phyloP scores from a whole-genome alignment of 1,140 invertebrate genomes.

The Ceratoteleas bidentatus region DNA sequence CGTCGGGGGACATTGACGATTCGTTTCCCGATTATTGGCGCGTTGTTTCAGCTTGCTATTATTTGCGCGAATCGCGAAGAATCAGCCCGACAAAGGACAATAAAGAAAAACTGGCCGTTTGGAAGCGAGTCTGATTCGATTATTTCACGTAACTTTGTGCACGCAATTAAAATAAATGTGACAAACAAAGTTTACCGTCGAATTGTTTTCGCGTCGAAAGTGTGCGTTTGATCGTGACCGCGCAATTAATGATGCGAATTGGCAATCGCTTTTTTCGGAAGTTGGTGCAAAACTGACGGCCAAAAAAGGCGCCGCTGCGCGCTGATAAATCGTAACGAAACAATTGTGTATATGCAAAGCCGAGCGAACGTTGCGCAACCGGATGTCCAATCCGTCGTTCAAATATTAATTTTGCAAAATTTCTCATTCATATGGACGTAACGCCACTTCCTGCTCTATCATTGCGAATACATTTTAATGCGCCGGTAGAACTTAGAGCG shows the following conservation, averaged over 20 bases:
- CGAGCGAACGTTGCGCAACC: slow-evolving; percentile 20
- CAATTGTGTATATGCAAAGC: neutral
- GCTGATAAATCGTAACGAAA: neutral
- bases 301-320: neutral
- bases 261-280: neutral
- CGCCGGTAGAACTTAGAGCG: neutral
- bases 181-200: neutral
- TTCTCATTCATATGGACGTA: slow-evolving; percentile 41
- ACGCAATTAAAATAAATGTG: neutral
- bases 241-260: neutral
- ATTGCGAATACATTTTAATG: slow-evolving; percentile 27
- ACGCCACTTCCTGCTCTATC: slow-evolving; percentile 26
- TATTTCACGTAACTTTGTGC: neutral
- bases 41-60: too few relatives aligned
- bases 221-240: neutral
- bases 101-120: neutral
- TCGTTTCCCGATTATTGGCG: too few relatives aligned
- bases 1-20: neutral
- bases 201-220: slow-evolving; percentile 1
- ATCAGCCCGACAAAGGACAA: too few relatives aligned
- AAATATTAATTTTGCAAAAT: slow-evolving; percentile 45
- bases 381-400: slow-evolving; percentile 18
- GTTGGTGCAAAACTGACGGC: neutral
- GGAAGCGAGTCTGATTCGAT: neutral
- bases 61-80: too few relatives aligned